Base-by-base conservation (phyloP, 2,797 vertebrate genomes). In the Ficedula albicollis region DNA sequence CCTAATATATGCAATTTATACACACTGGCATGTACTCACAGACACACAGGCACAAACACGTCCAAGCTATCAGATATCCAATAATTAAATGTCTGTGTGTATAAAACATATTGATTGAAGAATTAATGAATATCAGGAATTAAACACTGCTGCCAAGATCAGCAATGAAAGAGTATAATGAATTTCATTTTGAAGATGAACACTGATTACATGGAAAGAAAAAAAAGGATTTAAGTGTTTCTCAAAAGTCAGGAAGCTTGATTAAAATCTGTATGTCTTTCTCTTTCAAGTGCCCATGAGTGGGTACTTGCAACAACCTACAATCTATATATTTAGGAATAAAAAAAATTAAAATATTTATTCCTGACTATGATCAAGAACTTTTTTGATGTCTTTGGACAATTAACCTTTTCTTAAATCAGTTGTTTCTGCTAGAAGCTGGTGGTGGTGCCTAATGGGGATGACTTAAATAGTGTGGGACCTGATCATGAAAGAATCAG, bases 111-210 rank as follows among this genome's bases (percentile, higher is more conserved):
- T 59, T 73, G 63, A 95, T 62, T 81, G 44, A 34, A 48, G 55
- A 87, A 90, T 49, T 79, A 89, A 89, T 89, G 26, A 73, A 56
- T 84, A 82, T 43, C 14, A 66, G 22, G 21, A 82, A 55, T 60
- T 63, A 92, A 88, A 93, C 54, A 29, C 8, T 79, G 4, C 62
- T 93, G 38, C 21, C 67, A 86, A 73, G 74, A 66, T 88, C 91
- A 84, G 22, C 22, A 79, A 46, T 66, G 48, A 30, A 46, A 66
- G 81, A 80, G 17, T 59, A 32, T 14, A 88, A 81, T 72, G 5
- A 49, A 90, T 95, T 93, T 51, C 59, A 76, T 75, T 93, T 87
- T 91, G 17, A 86, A 90, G 44, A 49, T 63, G 48, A 86, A 59
- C 36, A 69, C 30, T 81, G 77, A 86, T 84, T 88, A 39, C 9